phyloP scores from a whole-genome alignment of 2,113 vertebrate genomes.

The Hymenochirus boettgeri region DNA sequence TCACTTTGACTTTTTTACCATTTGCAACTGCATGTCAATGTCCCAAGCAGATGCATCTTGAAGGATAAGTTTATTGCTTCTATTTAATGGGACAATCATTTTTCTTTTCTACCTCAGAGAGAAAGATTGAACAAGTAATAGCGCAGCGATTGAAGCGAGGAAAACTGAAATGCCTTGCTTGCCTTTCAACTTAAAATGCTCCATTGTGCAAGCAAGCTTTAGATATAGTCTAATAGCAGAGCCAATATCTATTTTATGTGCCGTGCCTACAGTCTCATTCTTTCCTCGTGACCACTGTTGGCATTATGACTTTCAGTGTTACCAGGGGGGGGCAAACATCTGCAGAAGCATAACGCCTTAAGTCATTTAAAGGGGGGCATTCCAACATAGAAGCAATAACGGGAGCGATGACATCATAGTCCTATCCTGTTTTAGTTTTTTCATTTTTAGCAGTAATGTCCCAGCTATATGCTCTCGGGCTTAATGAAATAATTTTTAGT shows the following conservation, averaged over 20 bases:
- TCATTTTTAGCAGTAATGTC: neutral
- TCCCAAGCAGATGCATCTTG: slow-evolving; percentile 42
- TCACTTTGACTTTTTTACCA: slow-evolving; percentile 13
- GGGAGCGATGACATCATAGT: slow-evolving; percentile 10
- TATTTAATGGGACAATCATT: slow-evolving; percentile 59
- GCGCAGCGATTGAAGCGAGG: slow-evolving; percentile 58
- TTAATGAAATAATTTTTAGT: slow-evolving; percentile 5
- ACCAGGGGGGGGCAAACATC: slow-evolving; percentile 4
- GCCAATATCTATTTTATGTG: neutral
- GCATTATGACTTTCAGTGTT: slow-evolving; percentile 15
- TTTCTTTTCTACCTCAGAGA: slow-evolving; percentile 65
- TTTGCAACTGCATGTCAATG: slow-evolving; percentile 15
- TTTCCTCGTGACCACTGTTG: neutral
- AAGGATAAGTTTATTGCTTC: slow-evolving; percentile 45
- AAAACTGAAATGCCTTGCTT: slow-evolving; percentile 12
- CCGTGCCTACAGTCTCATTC: neutral
- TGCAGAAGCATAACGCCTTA: slow-evolving; percentile 24
- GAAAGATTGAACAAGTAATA: slow-evolving; percentile 57
- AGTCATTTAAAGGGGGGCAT: neutral
- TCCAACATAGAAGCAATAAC: slow-evolving; percentile 31
- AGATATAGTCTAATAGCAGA: neutral
- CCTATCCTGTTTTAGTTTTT: too few relatives aligned
- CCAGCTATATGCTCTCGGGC: neutral
- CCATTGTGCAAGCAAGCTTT: neutral
- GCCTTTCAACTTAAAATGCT: neutral